These are phyloP conservation scores for Harlomillsia oculata DNA, from an alignment of 1,140 invertebrate genomes.

Conservation along the genomic window DNA sequence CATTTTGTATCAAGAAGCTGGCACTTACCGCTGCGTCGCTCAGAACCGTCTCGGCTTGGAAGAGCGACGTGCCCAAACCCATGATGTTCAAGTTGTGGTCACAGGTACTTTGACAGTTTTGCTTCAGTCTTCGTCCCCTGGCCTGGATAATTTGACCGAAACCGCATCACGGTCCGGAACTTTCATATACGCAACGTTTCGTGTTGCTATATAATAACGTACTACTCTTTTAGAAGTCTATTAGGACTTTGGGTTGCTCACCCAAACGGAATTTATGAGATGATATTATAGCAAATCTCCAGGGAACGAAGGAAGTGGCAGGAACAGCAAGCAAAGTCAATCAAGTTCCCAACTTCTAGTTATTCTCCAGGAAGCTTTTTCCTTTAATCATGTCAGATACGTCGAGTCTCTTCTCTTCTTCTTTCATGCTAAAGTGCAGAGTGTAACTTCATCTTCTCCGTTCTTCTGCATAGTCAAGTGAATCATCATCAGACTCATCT, in stretches of 20 bases:
- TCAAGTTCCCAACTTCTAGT: background rate
- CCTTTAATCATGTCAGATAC: background rate
- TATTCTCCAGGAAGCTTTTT: background rate
- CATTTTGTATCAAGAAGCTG: conserved; percentile 64
- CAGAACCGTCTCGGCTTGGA: conserved; percentile 34
- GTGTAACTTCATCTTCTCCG: background rate
- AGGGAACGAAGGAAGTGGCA: background rate
- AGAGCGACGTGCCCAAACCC: conserved; percentile 42
- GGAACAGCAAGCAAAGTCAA: background rate
- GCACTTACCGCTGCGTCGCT: conserved; percentile 59
- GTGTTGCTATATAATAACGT: too few species aligned
- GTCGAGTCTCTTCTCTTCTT: too few species aligned
- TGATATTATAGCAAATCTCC: background rate
- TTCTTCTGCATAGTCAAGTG: too few species aligned
- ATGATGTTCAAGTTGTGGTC: conserved; percentile 48
- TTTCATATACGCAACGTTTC: too few species aligned
- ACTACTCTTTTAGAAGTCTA: too few species aligned
- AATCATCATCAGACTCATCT: too few species aligned
- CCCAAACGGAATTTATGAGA: background rate
- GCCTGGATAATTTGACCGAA: background rate
- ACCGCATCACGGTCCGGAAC: too few species aligned
- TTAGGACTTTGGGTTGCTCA: too few species aligned
- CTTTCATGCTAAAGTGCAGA: too few species aligned
- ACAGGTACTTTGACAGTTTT: conserved; percentile 40
- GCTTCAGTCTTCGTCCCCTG: background rate